Evolutionary conservation across 2,888 invertebrate species (phyloP), one percentile per base, ranked within the genome.

Genomic region (Drosophila emarginata): DNA sequence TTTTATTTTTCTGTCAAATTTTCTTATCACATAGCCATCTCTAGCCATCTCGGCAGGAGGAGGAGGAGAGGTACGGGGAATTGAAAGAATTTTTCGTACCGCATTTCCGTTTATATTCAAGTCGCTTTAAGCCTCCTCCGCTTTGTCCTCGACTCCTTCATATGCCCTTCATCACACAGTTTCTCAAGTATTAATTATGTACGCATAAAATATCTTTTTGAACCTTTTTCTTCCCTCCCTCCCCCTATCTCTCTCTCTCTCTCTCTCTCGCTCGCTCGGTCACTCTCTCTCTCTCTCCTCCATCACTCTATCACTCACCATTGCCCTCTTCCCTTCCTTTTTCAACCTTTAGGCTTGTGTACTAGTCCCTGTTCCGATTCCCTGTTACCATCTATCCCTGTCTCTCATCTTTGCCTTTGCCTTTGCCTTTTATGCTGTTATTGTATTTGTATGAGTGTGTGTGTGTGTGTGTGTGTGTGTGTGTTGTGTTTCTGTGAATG

Each of bases 141-240:
- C 40, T 45, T 45, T 45, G 45, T 45, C 21, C 21, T 45, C 45
- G 45, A 11, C 21, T 45, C 45, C 45, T 45, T 4, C 76, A 68
- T 76, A 45, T 7, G 45, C 45, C 45, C 45, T 45, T 45, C 65
- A 45, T 64, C 14, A 26, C 23, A 45, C 52, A 26, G 66, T 57
- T 64, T 61, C 76, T 76, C 69, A 70, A 82, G 78, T 85, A 83
- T 83, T 83, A 83, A 85, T 83, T 83, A 83, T 83, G 82, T 80
- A 85, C 80, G 82, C 82, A 84, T 84, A 82, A 83, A 83, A 84
- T 78, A 83, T 82, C 73, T 83, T 80, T 73, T 72, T 72, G 78
- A 80, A 78, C 80, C 79, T 79, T 83, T 84, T 74, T 59, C 32
- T 45, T 26, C 18, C 51, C 60, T 56, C 56, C 52, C 57, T 67